These are phyloP conservation scores for Euwallacea similis DNA, from an alignment of 1,140 invertebrate genomes.

Conservation along the genomic window DNA sequence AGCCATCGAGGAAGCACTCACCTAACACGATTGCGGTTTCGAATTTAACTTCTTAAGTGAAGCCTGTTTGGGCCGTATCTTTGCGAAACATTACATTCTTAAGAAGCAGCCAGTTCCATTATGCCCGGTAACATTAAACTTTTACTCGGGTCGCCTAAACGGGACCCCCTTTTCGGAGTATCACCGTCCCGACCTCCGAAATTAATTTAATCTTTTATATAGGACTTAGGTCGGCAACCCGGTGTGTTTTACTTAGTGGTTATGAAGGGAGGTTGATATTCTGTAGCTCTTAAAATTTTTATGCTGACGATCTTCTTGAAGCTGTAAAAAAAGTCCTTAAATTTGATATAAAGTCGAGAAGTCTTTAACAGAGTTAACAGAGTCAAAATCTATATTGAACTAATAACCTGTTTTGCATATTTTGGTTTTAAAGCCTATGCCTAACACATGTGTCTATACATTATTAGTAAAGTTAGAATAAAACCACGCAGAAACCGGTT, in stretches of 20 bases:
- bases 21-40: slow-evolving; percentile 18
- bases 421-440: too few species aligned
- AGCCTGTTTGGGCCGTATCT: slow-evolving; percentile 16
- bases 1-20: slow-evolving; percentile 8
- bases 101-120: slow-evolving; percentile 25
- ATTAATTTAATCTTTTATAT: slow-evolving; percentile 20
- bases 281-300: background rate
- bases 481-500: too few species aligned
- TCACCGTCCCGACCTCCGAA: slow-evolving; percentile 5
- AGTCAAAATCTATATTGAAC: too few species aligned
- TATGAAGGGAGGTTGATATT: slow-evolving; percentile 7
- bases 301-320: background rate
- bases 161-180: background rate
- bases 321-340: too few species aligned
- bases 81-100: slow-evolving; percentile 22
- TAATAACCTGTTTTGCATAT: too few species aligned
- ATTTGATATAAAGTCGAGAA: too few species aligned
- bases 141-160: slow-evolving; percentile 8
- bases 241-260: slow-evolving; percentile 14
- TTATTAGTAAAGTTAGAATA: too few species aligned
- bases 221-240: slow-evolving; percentile 2
- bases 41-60: slow-evolving; percentile 31
- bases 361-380: too few species aligned
- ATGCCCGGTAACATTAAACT: slow-evolving; percentile 26
- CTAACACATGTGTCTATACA: too few species aligned